phyloP scores from a whole-genome alignment of 1,140 invertebrate species.

The Halictus rubicundus region DNA sequence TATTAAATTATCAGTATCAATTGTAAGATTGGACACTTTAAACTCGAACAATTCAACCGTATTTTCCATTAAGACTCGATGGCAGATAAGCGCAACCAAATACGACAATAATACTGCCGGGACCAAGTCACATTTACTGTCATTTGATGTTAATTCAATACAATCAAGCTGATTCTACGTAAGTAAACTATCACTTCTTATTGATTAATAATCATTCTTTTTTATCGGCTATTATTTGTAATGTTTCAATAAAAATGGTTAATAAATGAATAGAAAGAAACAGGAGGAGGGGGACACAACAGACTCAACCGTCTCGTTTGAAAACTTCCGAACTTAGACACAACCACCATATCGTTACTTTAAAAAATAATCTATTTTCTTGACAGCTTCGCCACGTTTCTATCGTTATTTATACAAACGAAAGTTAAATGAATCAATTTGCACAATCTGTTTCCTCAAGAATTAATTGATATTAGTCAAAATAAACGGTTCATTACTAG shows the following conservation, averaged over 20 bases:
- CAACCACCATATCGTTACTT: constrained; percentile 38
- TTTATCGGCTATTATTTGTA: background rate
- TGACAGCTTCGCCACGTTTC: background rate
- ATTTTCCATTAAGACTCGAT: background rate
- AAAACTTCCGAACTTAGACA: constrained; percentile 50
- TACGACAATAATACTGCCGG: background rate
- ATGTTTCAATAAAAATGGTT: background rate
- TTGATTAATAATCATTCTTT: background rate
- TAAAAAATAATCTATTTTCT: constrained; percentile 41
- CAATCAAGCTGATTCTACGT: background rate
- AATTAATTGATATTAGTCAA: background rate
- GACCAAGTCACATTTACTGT: background rate
- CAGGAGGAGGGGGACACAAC: constrained; percentile 27
- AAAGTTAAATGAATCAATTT: constrained; percentile 2
- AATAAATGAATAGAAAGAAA: constrained; percentile 30
- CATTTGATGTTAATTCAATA: background rate
- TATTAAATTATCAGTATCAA: background rate
- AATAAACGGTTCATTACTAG: constrained; percentile 31
- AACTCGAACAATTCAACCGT: background rate
- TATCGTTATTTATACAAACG: background rate
- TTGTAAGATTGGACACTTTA: background rate
- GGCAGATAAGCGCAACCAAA: background rate
- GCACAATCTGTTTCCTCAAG: background rate
- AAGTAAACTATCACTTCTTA: background rate
- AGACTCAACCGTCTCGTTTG: constrained; percentile 52